These are phyloP conservation scores for Drosophila baimaii DNA, from an alignment of 1,140 invertebrate genomes.

Conservation along the genomic window DNA sequence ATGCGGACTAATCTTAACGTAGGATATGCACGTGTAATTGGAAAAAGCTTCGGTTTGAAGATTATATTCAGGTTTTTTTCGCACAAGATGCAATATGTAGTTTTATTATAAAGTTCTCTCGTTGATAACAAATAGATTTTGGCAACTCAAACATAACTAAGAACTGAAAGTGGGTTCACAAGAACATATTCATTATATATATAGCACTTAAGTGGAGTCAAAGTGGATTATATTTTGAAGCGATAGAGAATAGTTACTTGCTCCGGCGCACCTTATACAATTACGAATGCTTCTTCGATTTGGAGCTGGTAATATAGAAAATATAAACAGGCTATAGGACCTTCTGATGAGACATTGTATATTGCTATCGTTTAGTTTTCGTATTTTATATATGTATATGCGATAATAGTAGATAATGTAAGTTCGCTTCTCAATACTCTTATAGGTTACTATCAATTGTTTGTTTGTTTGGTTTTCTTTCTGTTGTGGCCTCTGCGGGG, in stretches of 20 bases:
- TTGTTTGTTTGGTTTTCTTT: constrained; percentile 31
- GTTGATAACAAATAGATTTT: constrained; percentile 28
- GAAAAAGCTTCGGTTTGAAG: constrained; percentile 25
- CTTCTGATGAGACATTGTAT: constrained; percentile 40
- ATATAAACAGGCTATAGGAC: constrained; percentile 26
- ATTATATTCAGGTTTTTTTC: constrained; percentile 16
- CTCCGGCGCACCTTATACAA: constrained; percentile 29
- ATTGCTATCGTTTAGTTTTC: constrained; percentile 53
- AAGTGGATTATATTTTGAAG: constrained; percentile 13
- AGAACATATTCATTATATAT: constrained; percentile 9
- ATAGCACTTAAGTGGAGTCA: constrained; percentile 34
- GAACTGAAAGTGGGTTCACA: constrained; percentile 22
- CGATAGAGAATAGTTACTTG: constrained; percentile 3
- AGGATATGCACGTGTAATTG: constrained; percentile 51
- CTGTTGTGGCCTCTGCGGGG: constrained; percentile 13
- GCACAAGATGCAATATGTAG: constrained; percentile 6
- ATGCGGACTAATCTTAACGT: constrained; percentile 54
- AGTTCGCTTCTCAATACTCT: constrained; percentile 53
- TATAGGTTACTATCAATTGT: constrained; percentile 37
- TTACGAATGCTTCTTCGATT: constrained; percentile 7
- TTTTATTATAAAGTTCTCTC: constrained; percentile 31
- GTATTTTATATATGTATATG: constrained; percentile 42
- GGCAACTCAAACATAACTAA: constrained; percentile 26
- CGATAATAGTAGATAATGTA: constrained; percentile 47
- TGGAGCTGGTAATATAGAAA: constrained; percentile 19